Evolutionary conservation across 2,888 invertebrate genomes (phyloP).

Genomic region (Standfussiana lucernea): DNA sequence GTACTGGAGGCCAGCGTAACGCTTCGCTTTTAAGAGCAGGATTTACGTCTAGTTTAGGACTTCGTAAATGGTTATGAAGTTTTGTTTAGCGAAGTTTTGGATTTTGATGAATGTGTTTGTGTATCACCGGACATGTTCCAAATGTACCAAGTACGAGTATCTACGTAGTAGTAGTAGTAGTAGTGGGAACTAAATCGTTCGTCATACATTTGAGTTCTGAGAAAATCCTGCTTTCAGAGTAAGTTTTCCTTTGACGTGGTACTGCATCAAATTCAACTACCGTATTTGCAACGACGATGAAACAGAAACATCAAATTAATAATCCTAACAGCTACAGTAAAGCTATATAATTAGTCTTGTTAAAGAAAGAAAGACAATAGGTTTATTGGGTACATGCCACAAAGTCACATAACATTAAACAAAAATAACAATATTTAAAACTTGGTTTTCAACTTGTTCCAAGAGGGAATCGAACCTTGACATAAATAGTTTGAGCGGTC

Average conservation of each 20-base stretch:
- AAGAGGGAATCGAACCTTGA: not conserved
- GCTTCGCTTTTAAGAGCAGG: conserved; percentile 13
- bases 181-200: not conserved
- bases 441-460: not conserved
- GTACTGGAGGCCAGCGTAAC: conserved; percentile 8
- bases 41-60: conserved; percentile 20
- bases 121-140: too few species aligned
- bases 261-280: too few species aligned
- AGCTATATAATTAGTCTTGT: not conserved
- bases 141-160: not conserved
- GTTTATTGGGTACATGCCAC: too few species aligned
- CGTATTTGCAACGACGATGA: not conserved
- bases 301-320: not conserved
- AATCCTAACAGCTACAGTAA: not conserved
- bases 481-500: not conserved
- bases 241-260: not conserved
- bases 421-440: not conserved
- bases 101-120: not conserved
- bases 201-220: not conserved
- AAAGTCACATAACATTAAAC: too few species aligned
- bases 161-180: not conserved
- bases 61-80: conserved; percentile 7
- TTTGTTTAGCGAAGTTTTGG: not conserved
- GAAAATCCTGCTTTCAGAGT: not conserved
- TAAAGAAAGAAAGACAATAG: not conserved